Evolutionary conservation across 2,797 vertebrate species (phyloP), one percentile per base, ranked within the genome.

Genomic region (Manis crassicaudata): DNA sequence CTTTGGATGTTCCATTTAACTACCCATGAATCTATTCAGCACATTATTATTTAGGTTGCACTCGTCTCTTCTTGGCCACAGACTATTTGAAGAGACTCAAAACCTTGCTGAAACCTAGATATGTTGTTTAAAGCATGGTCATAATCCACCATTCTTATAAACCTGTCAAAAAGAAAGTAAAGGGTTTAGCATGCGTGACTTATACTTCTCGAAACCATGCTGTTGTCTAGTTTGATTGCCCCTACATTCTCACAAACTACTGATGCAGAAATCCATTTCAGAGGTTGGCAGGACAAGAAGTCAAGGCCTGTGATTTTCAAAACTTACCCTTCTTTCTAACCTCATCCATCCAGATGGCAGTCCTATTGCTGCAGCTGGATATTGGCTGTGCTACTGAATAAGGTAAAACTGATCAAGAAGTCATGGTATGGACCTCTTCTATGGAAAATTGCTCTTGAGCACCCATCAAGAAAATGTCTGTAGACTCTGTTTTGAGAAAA

Each of bases 401-500:
- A 56, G 17, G 21, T 21, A 37, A n/a, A 92, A 35, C 37, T 67
- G 25, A 67, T n/a, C 10, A 35, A 17, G 72, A 76, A n/a, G 37
- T 46, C 46, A 50, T 29, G 37, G 32, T 65, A 2, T 60, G 29
- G 43, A 29, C 37, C 46, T 81, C n/a, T 73, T 81, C 40, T 50
- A 54, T 67, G 80, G 72, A 65, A 84, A 79, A 77, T 81, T 63
- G 50, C 90, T 94, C 65, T 58, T 80, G 46, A 91, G 35, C 7
- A 9, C 40, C 52, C 5, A 43, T 7, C 54, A 50, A 62, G 43
- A 52, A 73, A 50, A 60, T 58, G 32, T 82, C 60, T 75, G 29
- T 14, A 60, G 25, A 65, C 46, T 50, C 63, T 32, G 1, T 80
- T 89, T 77, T n/a, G 87, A 89, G 62, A 94, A 94, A 85, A 94